Conservation (phyloP, 2,888 invertebrate species). For the Drosophila leonis region DNA sequence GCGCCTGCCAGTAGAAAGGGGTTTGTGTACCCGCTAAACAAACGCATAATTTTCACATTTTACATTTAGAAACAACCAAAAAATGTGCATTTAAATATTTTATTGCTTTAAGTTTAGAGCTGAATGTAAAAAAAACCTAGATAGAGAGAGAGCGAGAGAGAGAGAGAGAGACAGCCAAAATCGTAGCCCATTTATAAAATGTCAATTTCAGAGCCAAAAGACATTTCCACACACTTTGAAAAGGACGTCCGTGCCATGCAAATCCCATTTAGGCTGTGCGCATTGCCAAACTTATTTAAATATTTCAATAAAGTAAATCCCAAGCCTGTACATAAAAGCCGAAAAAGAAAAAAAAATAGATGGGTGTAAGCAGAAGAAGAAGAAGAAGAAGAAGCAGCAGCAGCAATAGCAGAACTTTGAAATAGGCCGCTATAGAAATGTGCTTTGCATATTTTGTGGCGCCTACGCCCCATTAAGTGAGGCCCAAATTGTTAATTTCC, state of each 20-base stretch:
- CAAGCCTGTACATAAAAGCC: constrained; percentile 63
- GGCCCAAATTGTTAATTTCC: constrained; percentile 73
- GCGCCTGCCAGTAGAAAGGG: constrained; percentile 50
- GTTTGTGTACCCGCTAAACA: constrained; percentile 64
- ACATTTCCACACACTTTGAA: constrained; percentile 59
- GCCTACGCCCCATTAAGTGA: constrained; percentile 50
- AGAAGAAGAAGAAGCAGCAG: neutral
- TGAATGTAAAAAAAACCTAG: neutral
- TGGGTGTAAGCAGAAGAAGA: constrained; percentile 4
- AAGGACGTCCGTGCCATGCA: constrained; percentile 54
- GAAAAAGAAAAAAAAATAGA: neutral
- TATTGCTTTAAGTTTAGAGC: constrained; percentile 71
- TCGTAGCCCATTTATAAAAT: constrained; percentile 79
- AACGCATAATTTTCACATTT: constrained; percentile 76
- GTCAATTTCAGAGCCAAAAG: constrained; percentile 74
- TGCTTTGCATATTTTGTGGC: constrained; percentile 69
- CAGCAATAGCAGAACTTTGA: constrained; percentile 31
- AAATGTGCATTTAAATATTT: constrained; percentile 69
- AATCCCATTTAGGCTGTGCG: constrained; percentile 80
- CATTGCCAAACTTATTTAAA: constrained; percentile 83
- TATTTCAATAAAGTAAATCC: constrained; percentile 84
- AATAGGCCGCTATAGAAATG: constrained; percentile 58
- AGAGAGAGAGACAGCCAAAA: constrained; percentile 16
- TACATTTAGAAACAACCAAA: constrained; percentile 41
- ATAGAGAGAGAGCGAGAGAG: neutral